These are phyloP conservation scores for Rhea pennata DNA, from an alignment of 2,113 vertebrate species.

Conservation along the genomic window DNA sequence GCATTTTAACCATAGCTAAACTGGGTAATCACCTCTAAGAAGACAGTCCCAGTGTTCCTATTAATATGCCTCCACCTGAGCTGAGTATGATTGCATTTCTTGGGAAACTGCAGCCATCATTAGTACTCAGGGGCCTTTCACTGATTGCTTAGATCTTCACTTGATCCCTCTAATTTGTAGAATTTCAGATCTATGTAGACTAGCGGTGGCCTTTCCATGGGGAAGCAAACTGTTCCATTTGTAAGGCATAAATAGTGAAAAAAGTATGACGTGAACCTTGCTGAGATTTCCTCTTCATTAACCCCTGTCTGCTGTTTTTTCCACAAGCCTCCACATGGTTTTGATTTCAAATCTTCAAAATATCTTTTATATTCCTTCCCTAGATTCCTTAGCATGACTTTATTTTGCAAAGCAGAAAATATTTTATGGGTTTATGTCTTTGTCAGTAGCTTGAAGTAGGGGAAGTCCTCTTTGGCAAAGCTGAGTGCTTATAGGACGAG, in stretches of 20 bases:
- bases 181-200: neutral
- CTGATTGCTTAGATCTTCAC: neutral
- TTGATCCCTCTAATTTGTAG: neutral
- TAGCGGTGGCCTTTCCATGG: neutral
- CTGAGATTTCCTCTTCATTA: neutral
- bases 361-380: neutral
- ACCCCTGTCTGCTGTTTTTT: neutral
- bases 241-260: neutral
- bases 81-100: neutral
- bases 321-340: neutral
- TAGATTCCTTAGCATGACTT: neutral
- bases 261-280: neutral
- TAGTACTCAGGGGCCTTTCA: neutral
- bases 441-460: neutral
- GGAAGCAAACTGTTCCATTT: neutral
- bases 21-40: neutral
- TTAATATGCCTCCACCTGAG: neutral
- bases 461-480: neutral
- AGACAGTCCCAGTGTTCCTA: neutral
- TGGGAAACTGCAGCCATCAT: neutral
- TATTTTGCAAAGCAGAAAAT: conserved; percentile 21
- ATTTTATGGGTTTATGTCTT: neutral
- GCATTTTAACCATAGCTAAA: neutral
- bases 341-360: conserved; percentile 49
- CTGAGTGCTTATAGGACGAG: fast-evolving